Evolutionary conservation across 2,888 invertebrate species (phyloP).

Genomic region (Sicus ferrugineus): DNA sequence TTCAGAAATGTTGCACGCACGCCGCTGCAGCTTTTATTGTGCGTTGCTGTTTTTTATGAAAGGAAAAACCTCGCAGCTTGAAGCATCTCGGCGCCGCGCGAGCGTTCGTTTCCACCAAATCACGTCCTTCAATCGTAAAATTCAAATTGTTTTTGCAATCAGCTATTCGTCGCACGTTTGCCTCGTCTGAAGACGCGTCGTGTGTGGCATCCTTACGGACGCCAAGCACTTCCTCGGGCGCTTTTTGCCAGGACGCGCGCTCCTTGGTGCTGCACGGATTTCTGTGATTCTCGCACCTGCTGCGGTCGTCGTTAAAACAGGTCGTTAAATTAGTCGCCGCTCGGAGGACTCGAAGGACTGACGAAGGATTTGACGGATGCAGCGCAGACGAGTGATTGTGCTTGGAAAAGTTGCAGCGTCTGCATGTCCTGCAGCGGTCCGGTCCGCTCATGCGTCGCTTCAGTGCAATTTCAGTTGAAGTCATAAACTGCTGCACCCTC

Average conservation of each 20-base stretch:
- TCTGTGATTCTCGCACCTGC: slow-evolving; percentile 58
- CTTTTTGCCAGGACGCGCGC: neutral
- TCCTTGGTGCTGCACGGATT: slow-evolving; percentile 34
- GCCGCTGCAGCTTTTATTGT: neutral
- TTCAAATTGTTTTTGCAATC: slow-evolving; percentile 12
- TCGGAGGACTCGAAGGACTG: slow-evolving; percentile 28
- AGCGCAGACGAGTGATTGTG: neutral
- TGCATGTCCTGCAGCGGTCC: neutral
- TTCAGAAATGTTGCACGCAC: slow-evolving; percentile 16
- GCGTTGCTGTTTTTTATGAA: neutral
- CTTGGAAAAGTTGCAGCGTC: neutral
- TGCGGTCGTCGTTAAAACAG: slow-evolving; percentile 36
- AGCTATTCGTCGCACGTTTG: slow-evolving; percentile 9
- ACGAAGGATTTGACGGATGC: neutral
- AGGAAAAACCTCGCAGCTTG: too few relatives aligned
- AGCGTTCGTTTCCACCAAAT: slow-evolving; percentile 12
- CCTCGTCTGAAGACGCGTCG: slow-evolving; percentile 8
- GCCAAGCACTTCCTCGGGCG: slow-evolving; percentile 32
- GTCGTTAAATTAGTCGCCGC: slow-evolving; percentile 28
- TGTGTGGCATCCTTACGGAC: slow-evolving; percentile 24
- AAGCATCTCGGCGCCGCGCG: neutral
- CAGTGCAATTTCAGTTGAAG: neutral
- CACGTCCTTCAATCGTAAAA: slow-evolving; percentile 27
- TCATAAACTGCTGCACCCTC: neutral
- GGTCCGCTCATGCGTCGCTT: neutral